Evolutionary conservation across 1,140 invertebrate species (phyloP), one percentile per base, ranked within the genome.

Genomic region (Micrasema longulum): DNA sequence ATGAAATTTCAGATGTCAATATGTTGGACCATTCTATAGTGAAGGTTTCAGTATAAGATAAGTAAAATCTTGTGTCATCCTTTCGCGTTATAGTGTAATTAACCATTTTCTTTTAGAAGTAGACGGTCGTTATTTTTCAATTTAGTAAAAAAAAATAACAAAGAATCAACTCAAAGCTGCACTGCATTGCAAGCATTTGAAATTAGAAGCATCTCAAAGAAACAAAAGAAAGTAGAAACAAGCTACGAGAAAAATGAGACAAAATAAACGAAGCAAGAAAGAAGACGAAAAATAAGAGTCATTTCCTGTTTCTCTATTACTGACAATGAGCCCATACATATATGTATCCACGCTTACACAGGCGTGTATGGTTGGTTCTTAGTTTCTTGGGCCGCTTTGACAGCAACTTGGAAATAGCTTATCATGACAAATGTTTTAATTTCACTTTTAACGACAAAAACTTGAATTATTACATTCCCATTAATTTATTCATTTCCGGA

Each of bases 241-340:
- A 68, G 47, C 48, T 31, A 20, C 62, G 64, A 71, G 74, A 72
- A 75, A 75, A 75, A 75, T 68, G 70, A 75, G 67, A 68, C 66
- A 41, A 69, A 72, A 75, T 72, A 75, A 75, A 75, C 57, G 66
- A 72, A 50, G 43, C 67, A 47, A 52, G 66, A 72, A 64, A 53
- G 63, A 41, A 69, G 62, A 66, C 41, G 14, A 47, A 65, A 67
- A 70, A 71, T 69, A 60, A 60, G 67, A 75, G 66, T 75, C 70
- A 72, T 72, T 75, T 75, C 74, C 74, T 75, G 70, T 64, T 75
- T 66, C 65, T 71, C 47, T 69, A 55, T 75, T 71, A 55, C 73
- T 35, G 60, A 38, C 55, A 52, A 52, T 52, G 38, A 71, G 57
- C 71, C 41, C 38, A 64, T 64, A n/a, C 26, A 31, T 31, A 31